Evolutionary conservation across 2,113 vertebrate species (phyloP), one percentile per base, ranked within the genome.

Genomic region (Ophiodon elongatus): DNA sequence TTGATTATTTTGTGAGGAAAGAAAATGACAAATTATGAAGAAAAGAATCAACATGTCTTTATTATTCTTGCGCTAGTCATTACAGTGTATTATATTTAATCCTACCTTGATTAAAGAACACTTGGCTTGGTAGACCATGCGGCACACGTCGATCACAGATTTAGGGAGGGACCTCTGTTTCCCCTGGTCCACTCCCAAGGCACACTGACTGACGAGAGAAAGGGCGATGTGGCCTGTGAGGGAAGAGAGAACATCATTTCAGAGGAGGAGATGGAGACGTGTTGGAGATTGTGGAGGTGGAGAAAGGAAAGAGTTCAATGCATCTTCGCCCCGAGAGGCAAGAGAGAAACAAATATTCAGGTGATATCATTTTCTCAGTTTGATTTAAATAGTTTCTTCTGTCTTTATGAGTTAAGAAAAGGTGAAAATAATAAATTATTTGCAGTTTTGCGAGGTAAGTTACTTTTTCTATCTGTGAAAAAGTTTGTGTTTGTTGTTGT

Each of bases 101-200:
- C 75, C 87, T 94, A 99, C 98, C 96, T 99, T 99, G 81, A 99
- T 99, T 86, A 99, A 95, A 9, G 98, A 99, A 88, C 98, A 99
- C 88, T 99, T 99, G 79, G 98, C 98, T 92, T 99, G 98, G 86
- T 99, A 99, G 88, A 99, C 97, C 92, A 99, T 98, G 80, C 98
- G 96, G 88, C 98, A 99, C 74, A 99, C 98, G 62, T 99, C 97
- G 83, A 97, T 98, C 82, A 99, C 98, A 78, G 98, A 97, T 92
- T 98, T 99, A 45, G 98, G 98, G 85, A 99, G 93, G 2, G 96
- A 95, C 93, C 96, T 96, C 87, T 98, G 96, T 90, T 99, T 99
- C 37, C 95, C 97, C 88, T 98, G 98, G 90, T 99, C 98, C 91
- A 99, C 95, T 79, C 96, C 96, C 89, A 99, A 96, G 56, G 97